Evolutionary conservation across 2,797 vertebrate species (phyloP).

Genomic region (Chaenodraco wilsoni): DNA sequence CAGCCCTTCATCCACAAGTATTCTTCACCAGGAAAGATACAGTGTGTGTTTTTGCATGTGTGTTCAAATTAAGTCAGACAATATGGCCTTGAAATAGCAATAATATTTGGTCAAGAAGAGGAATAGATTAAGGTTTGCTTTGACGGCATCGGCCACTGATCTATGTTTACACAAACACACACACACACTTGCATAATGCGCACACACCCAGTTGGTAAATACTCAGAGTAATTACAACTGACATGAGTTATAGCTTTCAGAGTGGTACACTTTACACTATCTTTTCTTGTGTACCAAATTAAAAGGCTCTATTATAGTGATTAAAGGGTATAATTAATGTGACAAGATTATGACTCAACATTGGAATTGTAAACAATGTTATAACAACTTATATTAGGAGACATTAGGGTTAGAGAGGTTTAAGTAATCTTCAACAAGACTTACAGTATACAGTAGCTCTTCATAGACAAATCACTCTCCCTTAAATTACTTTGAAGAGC

Average conservation of each 20-base stretch:
- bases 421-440: slow-evolving; percentile 16
- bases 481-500: neutral
- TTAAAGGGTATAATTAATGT: slow-evolving; percentile 10
- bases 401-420: slow-evolving; percentile 6
- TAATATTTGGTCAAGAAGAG: slow-evolving; percentile 10
- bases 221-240: slow-evolving; percentile 54
- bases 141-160: slow-evolving; percentile 7
- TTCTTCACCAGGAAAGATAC: slow-evolving; percentile 24
- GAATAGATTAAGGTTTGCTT: slow-evolving; percentile 16
- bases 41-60: slow-evolving; percentile 18
- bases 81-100: slow-evolving; percentile 21
- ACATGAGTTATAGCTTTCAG: slow-evolving; percentile 24
- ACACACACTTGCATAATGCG: neutral
- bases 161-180: slow-evolving; percentile 2
- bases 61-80: slow-evolving; percentile 30
- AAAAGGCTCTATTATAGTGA: neutral
- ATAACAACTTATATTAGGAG: neutral
- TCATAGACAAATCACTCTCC: neutral
- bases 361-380: neutral
- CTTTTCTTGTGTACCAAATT: neutral
- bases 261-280: neutral
- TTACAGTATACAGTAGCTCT: slow-evolving; percentile 1
- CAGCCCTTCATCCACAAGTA: slow-evolving; percentile 42
- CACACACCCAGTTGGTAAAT: slow-evolving; percentile 47
- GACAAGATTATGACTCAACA: neutral